phyloP scores from a whole-genome alignment of 1,140 invertebrate species.

The Centruroides sculpturatus region DNA sequence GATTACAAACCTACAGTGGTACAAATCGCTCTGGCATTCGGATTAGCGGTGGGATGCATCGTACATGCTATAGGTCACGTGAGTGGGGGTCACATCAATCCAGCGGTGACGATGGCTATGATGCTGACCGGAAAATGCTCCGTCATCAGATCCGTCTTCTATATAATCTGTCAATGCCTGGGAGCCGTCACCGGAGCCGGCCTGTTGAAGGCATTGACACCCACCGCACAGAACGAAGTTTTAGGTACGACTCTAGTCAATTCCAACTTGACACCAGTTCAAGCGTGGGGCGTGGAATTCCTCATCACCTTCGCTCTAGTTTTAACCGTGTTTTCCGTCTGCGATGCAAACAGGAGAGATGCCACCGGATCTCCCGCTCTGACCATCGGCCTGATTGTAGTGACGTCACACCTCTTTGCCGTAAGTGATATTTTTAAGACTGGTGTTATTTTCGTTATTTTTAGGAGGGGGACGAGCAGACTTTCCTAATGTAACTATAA shows the following conservation, averaged over 20 bases:
- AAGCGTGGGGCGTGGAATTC: constrained; percentile 67
- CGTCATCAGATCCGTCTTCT: constrained; percentile 53
- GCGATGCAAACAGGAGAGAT: constrained; percentile 60
- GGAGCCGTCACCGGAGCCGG: constrained; percentile 45
- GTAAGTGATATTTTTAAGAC: constrained; percentile 36
- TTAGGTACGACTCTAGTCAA: constrained; percentile 23
- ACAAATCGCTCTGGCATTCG: constrained; percentile 73
- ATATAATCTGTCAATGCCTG: constrained; percentile 55
- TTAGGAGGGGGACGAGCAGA: too few species aligned
- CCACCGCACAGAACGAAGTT: constrained; percentile 31
- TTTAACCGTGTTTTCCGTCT: constrained; percentile 70
- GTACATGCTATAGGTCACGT: constrained; percentile 64
- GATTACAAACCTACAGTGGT: constrained; percentile 38
- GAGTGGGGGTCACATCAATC: constrained; percentile 79
- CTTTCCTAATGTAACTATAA: too few species aligned
- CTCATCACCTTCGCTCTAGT: constrained; percentile 77
- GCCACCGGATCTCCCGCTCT: constrained; percentile 60
- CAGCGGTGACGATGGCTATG: constrained; percentile 64
- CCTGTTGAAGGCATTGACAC: constrained; percentile 30
- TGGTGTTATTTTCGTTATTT: too few species aligned
- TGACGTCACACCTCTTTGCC: constrained; percentile 66
- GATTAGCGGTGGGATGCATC: constrained; percentile 68
- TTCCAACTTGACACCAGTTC: constrained; percentile 26
- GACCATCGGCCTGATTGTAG: constrained; percentile 72
- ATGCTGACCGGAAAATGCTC: constrained; percentile 60